Conservation (phyloP, 2,888 invertebrate species). For the Podabrus alpinus region DNA sequence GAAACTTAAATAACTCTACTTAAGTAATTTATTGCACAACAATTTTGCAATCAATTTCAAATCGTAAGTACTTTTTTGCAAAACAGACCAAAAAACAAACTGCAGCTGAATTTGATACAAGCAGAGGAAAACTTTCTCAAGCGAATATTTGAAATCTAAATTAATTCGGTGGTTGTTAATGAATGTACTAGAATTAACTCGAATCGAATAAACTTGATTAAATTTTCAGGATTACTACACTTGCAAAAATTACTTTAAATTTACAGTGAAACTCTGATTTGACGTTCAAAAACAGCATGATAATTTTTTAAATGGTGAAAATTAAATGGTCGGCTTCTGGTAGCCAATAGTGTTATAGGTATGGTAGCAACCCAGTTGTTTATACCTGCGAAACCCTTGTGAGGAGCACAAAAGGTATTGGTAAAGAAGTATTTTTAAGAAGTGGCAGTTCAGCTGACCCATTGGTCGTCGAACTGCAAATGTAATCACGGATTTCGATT, state of each 20-base stretch:
- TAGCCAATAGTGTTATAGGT: not conserved
- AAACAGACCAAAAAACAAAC: not conserved
- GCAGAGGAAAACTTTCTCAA: not conserved
- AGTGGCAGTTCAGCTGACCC: not conserved
- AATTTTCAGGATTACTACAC: not conserved
- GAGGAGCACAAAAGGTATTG: too few species aligned
- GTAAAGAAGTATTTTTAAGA: not conserved
- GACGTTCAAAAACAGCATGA: too few species aligned
- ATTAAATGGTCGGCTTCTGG: not conserved
- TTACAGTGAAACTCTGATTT: not conserved
- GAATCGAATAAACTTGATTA: not conserved
- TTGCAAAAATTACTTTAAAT: not conserved
- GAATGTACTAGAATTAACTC: not conserved
- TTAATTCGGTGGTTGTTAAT: not conserved
- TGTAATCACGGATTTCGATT: too few species aligned
- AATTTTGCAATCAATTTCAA: not conserved
- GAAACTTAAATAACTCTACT: not conserved
- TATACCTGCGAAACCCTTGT: not conserved
- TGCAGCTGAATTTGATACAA: not conserved
- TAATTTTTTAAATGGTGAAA: not conserved
- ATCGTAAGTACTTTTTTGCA: not conserved
- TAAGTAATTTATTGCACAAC: not conserved
- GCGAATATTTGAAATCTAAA: not conserved
- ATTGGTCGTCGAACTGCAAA: not conserved
- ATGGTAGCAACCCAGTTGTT: not conserved